These are phyloP conservation scores for Brachypterus glaber DNA, from an alignment of 2,888 invertebrate species.

Conservation along the genomic window DNA sequence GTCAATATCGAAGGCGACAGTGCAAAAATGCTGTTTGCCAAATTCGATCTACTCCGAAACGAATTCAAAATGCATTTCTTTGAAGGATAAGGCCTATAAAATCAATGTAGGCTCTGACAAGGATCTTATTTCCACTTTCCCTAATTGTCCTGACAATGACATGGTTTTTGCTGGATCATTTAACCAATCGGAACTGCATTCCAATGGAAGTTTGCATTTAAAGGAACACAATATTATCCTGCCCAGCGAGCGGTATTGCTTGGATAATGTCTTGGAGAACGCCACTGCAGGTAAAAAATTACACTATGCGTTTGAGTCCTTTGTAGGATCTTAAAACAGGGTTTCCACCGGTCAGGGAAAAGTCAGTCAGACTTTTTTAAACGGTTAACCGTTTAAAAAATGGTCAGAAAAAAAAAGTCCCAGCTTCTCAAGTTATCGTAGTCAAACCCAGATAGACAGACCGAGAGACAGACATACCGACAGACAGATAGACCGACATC, in stretches of 20 bases:
- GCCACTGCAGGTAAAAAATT: too few species aligned
- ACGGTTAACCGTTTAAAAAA: too few species aligned
- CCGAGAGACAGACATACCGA: too few species aligned
- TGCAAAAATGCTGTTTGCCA: slow-evolving; percentile 63
- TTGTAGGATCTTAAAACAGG: too few species aligned
- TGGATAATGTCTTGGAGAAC: slow-evolving; percentile 42
- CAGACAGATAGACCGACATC: too few species aligned
- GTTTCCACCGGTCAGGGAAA: too few species aligned
- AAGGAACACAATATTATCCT: slow-evolving; percentile 39
- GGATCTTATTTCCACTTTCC: slow-evolving; percentile 32
- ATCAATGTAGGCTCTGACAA: slow-evolving; percentile 32
- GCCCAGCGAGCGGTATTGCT: slow-evolving; percentile 40
- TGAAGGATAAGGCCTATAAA: slow-evolving; percentile 31
- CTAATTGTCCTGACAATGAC: slow-evolving; percentile 37
- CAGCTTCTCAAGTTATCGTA: too few species aligned
- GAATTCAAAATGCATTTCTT: slow-evolving; percentile 42
- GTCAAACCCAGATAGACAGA: too few species aligned
- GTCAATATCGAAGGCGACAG: slow-evolving; percentile 30
- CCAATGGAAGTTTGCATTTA: slow-evolving; percentile 48
- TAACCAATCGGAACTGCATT: slow-evolving; percentile 42
- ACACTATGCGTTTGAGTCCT: too few species aligned
- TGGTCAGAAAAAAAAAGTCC: too few species aligned
- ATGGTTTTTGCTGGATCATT: slow-evolving; percentile 52
- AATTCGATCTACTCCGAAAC: slow-evolving; percentile 52
- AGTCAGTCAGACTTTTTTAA: too few species aligned